phyloP scores from a whole-genome alignment of 1,140 invertebrate species.

The Drosophila novamexicana region DNA sequence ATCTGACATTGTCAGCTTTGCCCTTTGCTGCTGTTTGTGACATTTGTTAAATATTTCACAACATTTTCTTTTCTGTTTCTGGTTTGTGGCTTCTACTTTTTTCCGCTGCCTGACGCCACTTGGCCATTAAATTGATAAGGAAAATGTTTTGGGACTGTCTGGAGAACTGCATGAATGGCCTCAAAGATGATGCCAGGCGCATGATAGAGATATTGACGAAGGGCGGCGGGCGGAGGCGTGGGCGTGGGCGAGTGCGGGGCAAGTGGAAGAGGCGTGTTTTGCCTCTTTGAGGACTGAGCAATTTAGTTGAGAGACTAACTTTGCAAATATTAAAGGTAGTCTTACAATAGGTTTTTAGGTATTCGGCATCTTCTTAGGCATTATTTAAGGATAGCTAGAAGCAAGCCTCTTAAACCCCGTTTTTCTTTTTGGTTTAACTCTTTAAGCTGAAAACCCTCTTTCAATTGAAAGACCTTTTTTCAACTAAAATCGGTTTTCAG shows the following conservation, averaged over 20 bases:
- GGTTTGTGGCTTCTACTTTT: not conserved
- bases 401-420: no score
- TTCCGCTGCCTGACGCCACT: constrained; percentile 61
- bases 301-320: no score
- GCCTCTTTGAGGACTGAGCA: no score
- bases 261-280: not conserved
- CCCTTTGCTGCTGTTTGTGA: constrained; percentile 66
- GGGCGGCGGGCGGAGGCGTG: no score
- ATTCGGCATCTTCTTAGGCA: no score
- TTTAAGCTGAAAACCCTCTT: no score
- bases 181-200: constrained; percentile 50
- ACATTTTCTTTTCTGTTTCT: constrained; percentile 14
- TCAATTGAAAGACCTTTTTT: no score
- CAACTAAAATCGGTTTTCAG: no score
- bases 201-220: constrained; percentile 46
- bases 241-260: not conserved
- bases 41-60: constrained; percentile 54
- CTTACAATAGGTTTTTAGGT: no score
- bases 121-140: constrained; percentile 81
- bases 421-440: no score
- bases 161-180: constrained; percentile 56
- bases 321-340: no score
- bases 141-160: constrained; percentile 44
- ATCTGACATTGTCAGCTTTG: constrained; percentile 41
- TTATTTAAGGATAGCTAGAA: no score